Evolutionary conservation across 37 sponge, comb jelly and placozoan genomes (phyloP).

Genomic region (Bolinopsis microptera): DNA sequence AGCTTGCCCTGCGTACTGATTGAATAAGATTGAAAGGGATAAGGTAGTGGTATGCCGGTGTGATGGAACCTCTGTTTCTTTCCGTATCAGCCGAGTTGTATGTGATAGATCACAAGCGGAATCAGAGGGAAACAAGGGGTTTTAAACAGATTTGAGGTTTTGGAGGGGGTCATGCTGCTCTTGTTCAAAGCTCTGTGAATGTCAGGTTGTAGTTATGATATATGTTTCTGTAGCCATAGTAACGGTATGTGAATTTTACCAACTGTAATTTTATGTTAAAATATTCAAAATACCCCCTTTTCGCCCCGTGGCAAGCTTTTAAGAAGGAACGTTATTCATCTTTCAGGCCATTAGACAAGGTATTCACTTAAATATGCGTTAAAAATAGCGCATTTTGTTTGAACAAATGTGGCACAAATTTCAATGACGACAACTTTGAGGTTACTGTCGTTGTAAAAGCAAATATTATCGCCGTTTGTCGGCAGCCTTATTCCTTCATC

Average conservation of each 20-base stretch:
- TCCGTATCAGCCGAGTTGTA: too few species aligned
- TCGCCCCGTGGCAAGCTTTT: not conserved
- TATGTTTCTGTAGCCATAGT: not conserved
- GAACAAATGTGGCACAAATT: too few species aligned
- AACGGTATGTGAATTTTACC: not conserved
- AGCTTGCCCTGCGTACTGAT: not conserved
- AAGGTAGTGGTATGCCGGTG: too few species aligned
- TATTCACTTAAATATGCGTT: not conserved
- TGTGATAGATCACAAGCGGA: too few species aligned
- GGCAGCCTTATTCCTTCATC: too few species aligned
- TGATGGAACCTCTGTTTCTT: too few species aligned
- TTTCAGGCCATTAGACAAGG: not conserved
- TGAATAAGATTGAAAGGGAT: not conserved
- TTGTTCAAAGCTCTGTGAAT: not conserved
- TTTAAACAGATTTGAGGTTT: too few species aligned
- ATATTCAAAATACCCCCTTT: not conserved
- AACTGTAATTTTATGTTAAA: not conserved
- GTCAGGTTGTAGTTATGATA: not conserved
- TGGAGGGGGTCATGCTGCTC: too few species aligned
- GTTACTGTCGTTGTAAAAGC: too few species aligned
- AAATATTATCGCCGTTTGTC: too few species aligned
- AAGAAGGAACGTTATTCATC: not conserved
- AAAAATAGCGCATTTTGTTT: not conserved
- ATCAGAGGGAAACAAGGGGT: too few species aligned
- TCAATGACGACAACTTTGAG: too few species aligned